Conservation (phyloP, 2,797 vertebrate species). For the Nyctibius grandis region DNA sequence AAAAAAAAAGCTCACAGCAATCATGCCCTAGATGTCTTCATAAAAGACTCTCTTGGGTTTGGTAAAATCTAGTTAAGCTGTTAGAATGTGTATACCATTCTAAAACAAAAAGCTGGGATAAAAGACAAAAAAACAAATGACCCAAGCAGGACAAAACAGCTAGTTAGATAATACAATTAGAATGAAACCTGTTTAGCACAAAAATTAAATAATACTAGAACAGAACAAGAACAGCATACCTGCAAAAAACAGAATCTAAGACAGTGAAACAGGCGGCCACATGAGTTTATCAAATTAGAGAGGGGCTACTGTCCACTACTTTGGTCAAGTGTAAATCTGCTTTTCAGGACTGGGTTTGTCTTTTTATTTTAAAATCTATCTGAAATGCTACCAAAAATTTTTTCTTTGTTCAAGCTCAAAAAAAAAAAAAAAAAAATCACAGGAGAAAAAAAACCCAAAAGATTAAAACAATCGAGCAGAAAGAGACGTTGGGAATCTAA, state of each 20-base stretch:
- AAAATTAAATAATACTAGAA: not conserved
- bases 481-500: not conserved
- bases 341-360: not conserved
- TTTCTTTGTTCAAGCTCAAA: not conserved
- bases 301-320: not conserved
- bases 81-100: not conserved
- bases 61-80: not conserved
- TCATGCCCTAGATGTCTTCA: not conserved
- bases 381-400: not conserved
- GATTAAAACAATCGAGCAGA: not conserved
- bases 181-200: not conserved
- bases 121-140: not conserved
- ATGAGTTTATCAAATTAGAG: not conserved
- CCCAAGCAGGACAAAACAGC: not conserved
- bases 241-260: not conserved
- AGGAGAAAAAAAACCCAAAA: not conserved
- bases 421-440: not conserved
- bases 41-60: not conserved
- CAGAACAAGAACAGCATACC: not conserved
- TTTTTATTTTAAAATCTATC: not conserved
- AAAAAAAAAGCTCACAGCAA: not conserved
- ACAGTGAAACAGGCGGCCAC: not conserved
- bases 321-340: not conserved
- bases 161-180: not conserved
- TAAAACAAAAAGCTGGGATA: not conserved